These are phyloP conservation scores for Tokudaia tokunoshimensis DNA, from an alignment of 2,797 vertebrate genomes.

Conservation along the genomic window DNA sequence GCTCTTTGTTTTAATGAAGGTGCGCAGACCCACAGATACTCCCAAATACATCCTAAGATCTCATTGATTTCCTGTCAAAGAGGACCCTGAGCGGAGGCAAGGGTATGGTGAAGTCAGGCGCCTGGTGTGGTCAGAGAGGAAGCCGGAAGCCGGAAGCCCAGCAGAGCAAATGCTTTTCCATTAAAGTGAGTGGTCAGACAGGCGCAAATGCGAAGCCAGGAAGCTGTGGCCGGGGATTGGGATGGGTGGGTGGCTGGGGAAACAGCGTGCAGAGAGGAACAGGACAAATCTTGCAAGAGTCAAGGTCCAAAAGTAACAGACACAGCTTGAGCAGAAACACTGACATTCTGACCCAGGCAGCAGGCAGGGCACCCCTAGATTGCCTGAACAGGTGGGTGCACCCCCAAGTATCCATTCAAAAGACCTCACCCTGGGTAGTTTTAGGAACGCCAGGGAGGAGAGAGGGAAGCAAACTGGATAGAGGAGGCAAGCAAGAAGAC, in stretches of 20 bases:
- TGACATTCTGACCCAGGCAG: background rate
- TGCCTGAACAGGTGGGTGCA: background rate
- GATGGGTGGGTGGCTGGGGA: background rate
- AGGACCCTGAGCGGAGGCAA: conserved; percentile 14
- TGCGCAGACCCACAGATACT: background rate
- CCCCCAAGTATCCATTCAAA: background rate
- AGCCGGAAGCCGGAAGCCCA: conserved; percentile 46
- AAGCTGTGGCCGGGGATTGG: background rate
- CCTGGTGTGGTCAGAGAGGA: conserved; percentile 10
- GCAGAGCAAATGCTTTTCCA: background rate
- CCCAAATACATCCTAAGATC: rapidly evolving
- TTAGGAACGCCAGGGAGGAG: background rate
- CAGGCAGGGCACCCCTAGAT: background rate
- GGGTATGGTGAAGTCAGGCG: background rate
- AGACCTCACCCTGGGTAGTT: background rate
- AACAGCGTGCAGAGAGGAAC: background rate
- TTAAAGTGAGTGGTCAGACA: background rate
- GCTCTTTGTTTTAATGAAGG: background rate
- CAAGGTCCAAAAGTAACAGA: conserved; percentile 60
- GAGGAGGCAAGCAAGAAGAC: background rate
- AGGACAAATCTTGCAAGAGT: background rate
- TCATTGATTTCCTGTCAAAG: conserved; percentile 62
- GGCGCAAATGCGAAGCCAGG: conserved; percentile 54
- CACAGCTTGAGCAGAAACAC: conserved; percentile 50
- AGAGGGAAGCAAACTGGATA: background rate